Percentiles rank a stretch among this genome's conserved stretches.
Evolutionary conservation across 2,888 invertebrate genomes (phyloP).

Genomic region (Dexiosoma caninum): DNA sequence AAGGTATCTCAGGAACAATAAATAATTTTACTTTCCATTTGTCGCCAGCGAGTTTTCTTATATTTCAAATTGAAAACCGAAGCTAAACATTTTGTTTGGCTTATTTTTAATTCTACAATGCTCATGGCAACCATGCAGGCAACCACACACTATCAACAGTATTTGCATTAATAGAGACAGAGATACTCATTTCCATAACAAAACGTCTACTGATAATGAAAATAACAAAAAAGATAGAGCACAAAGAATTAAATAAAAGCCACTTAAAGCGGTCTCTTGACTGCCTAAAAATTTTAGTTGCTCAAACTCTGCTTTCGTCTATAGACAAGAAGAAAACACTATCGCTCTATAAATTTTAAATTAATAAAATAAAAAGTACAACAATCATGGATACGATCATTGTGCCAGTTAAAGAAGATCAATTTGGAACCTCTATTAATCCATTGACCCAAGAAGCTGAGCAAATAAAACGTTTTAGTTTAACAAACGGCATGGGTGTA

Average conservation of each 20-base stretch:
- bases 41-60: no score
- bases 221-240: background rate
- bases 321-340: background rate
- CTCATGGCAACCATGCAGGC: background rate
- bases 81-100: no score
- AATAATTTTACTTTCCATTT: no score
- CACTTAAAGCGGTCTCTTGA: background rate
- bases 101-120: no score
- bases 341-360: constrained; percentile 10
- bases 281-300: constrained; percentile 3
- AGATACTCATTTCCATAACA: no score
- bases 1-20: no score
- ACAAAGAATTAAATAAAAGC: no score
- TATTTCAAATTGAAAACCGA: no score
- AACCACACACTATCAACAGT: no score
- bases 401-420: constrained; percentile 73
- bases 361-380: no score
- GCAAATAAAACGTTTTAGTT: constrained; percentile 72
- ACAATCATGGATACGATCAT: no score
- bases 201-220: constrained; percentile 40
- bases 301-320: background rate
- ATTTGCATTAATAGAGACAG: no score
- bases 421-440: constrained; percentile 71
- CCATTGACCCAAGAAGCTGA: constrained; percentile 70
- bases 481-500: constrained; percentile 69